Conservation (phyloP, 2,113 vertebrate genomes). For the Pelusios castaneus region DNA sequence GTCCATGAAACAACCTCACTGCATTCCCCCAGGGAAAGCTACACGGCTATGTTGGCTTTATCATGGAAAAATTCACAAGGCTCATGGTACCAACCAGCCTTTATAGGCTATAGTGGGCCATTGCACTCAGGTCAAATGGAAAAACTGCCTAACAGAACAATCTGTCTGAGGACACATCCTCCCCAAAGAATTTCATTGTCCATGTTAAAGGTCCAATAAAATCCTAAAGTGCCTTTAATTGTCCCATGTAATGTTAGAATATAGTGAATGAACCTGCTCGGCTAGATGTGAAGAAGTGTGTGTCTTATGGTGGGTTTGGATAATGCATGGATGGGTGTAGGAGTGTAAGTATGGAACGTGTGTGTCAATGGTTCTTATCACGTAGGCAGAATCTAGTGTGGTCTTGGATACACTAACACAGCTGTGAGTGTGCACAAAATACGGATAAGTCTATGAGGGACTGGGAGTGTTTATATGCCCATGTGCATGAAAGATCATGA, state of each 20-base stretch:
- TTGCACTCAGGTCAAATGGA: slow-evolving; percentile 28
- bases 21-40: background rate
- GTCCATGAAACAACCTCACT: slow-evolving; percentile 11
- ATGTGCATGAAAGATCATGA: background rate
- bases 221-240: slow-evolving; percentile 2
- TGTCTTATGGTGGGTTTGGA: fast-evolving
- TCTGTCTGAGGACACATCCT: slow-evolving; percentile 36
- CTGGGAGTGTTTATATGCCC: background rate
- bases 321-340: fast-evolving
- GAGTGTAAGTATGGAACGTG: fast-evolving
- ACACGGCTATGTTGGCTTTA: slow-evolving; percentile 38
- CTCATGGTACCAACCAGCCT: background rate
- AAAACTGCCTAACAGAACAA: background rate
- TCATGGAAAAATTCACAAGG: slow-evolving; percentile 38
- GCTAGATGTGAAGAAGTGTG: fast-evolving
- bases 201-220: slow-evolving; percentile 14
- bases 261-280: fast-evolving
- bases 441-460: fast-evolving
- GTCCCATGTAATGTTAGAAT: background rate
- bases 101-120: slow-evolving; percentile 8
- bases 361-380: fast-evolving
- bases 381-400: fast-evolving
- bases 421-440: fast-evolving
- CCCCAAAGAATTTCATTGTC: slow-evolving; percentile 37
- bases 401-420: fast-evolving